A percentile compares a stretch with the other conserved stretches of the same genome.
Conservation (phyloP, 1,140 invertebrate genomes). For the Meteorus sp. region DNA sequence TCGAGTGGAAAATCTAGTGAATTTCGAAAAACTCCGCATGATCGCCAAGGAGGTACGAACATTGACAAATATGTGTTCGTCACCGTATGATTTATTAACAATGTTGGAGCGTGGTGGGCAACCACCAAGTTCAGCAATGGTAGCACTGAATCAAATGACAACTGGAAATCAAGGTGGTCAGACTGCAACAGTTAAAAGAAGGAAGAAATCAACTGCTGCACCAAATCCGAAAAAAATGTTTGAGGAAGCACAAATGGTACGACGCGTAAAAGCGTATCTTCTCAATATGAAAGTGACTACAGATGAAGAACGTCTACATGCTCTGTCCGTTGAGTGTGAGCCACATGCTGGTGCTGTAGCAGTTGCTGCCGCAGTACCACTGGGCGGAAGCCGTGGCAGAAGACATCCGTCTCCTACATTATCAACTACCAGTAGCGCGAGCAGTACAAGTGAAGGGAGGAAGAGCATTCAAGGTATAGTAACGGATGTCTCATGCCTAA, state of each 20-base stretch:
- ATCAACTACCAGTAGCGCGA: constrained; percentile 86
- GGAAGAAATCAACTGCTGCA: constrained; percentile 87
- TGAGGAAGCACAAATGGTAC: constrained; percentile 97
- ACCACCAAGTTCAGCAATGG: constrained; percentile 84
- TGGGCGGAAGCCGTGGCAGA: constrained; percentile 62
- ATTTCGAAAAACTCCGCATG: constrained; percentile 99
- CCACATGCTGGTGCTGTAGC: constrained; percentile 65
- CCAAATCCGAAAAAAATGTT: constrained; percentile 98
- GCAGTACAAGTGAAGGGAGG: constrained; percentile 81
- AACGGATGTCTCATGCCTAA: background rate
- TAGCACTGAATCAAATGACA: constrained; percentile 84
- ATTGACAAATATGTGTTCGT: constrained; percentile 94
- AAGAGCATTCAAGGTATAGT: constrained; percentile 58
- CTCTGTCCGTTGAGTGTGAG: constrained; percentile 89
- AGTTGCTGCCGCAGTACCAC: constrained; percentile 57
- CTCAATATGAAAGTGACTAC: constrained; percentile 88
- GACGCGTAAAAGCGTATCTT: constrained; percentile 93
- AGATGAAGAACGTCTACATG: constrained; percentile 88
- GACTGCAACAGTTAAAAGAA: constrained; percentile 81
- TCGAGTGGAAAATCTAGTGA: constrained; percentile 87
- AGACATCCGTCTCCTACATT: constrained; percentile 84
- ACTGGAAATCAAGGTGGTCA: constrained; percentile 63
- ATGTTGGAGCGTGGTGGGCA: constrained; percentile 85
- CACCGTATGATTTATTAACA: constrained; percentile 84
- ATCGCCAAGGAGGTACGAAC: constrained; percentile 96